Evolutionary conservation across 2,797 vertebrate species (phyloP), one percentile per base, ranked within the genome.

Genomic region (Salmo trutta): DNA sequence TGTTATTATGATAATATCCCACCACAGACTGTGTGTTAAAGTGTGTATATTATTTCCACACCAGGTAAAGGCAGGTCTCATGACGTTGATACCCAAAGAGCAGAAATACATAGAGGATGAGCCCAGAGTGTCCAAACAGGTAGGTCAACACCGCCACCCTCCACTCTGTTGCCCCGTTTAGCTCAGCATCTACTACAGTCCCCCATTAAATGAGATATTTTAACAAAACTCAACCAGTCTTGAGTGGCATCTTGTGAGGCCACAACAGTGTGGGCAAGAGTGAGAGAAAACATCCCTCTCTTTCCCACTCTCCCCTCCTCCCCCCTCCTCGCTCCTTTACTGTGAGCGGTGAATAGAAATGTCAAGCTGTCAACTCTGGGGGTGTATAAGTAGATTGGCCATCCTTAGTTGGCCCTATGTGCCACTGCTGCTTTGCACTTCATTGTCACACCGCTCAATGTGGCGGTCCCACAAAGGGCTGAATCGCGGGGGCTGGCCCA

Each of bases 31-130:
- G 47, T 71, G 70, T 71, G 47, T 17, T 53, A 27, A 29, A 24
- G 16, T 27, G 29, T 76, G 75, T 56, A 16, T 66, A 77, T 84
- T 84, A 62, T 76, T 81, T 75, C 1, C 80, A 6, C 70, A 75
- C 80, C 86, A 99, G 98, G 96, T 99, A 90, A 98, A 98, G 94
- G 97, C 97, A 88, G 96, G 97, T 87, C 93, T 99, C 90, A 94
- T 94, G 93, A 98, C 98, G 70, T 89, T 99, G 93, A 95, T 95
- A 87, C 97, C 98, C 86, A 96, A 96, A 90, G 97, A 99, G 92
- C 94, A 96, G 95, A 99, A 99, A 92, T 99, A 99, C 83, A 97
- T 99, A 73, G 98, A 99, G 94, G 97, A 98, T 88, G 97, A 99
- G 91, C 94, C 96, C 89, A 95, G 94, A 93, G 96, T 99, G 91